phyloP scores from a whole-genome alignment of 2,797 vertebrate species.

The Gallirallus australis region DNA sequence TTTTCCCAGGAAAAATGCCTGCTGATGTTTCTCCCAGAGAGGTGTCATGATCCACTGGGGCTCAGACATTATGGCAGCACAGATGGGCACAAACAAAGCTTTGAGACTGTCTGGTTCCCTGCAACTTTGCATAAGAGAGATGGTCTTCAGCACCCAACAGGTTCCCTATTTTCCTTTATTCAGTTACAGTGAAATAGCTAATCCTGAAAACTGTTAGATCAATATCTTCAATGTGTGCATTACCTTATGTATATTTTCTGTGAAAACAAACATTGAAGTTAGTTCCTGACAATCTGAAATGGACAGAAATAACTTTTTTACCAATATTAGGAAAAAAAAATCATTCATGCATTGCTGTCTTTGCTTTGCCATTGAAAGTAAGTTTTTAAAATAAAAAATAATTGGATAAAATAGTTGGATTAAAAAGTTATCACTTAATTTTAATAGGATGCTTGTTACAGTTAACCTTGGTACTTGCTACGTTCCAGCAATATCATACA shows the following conservation, averaged over 20 bases:
- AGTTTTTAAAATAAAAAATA: background rate
- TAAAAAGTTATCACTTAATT: background rate
- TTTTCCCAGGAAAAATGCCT: background rate
- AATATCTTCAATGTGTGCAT: background rate
- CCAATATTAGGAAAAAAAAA: background rate
- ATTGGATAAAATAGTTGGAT: background rate
- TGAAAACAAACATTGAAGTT: background rate
- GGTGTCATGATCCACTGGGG: background rate
- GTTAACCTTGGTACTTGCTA: background rate
- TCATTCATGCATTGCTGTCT: background rate
- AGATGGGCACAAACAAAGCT: background rate
- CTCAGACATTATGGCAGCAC: background rate
- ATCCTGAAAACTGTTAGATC: background rate
- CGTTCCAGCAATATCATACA: background rate
- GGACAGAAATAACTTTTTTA: background rate
- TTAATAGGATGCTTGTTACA: background rate
- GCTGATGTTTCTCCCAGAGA: background rate
- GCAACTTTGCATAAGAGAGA: background rate
- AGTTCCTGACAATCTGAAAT: background rate
- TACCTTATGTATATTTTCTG: background rate
- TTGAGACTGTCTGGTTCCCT: background rate
- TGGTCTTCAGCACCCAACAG: background rate
- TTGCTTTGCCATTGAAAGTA: background rate
- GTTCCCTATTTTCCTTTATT: background rate
- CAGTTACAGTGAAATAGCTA: background rate